Conservation (phyloP, 2,888 invertebrate genomes). For the Embidobia sp. region DNA sequence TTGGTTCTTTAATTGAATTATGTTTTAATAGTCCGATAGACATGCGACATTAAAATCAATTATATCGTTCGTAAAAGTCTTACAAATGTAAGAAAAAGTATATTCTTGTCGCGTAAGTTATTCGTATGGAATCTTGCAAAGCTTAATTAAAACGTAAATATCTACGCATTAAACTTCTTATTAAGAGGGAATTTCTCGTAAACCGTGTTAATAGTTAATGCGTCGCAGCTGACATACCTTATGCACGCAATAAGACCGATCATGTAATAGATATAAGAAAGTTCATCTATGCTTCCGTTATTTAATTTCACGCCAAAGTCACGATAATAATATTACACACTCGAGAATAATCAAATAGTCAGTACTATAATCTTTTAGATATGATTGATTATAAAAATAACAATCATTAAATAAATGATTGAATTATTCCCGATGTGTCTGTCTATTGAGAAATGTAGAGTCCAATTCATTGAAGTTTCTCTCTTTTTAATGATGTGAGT, state of each 20-base stretch:
- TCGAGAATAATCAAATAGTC: background rate
- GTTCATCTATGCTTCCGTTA: conserved; percentile 35
- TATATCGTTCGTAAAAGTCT: no score
- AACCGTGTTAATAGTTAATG: conserved; percentile 26
- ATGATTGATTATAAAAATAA: background rate
- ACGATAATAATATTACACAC: conserved; percentile 2
- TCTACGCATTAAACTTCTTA: no score
- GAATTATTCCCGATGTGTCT: conserved; percentile 33
- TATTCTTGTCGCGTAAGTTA: no score
- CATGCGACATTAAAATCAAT: conserved; percentile 6
- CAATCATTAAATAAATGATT: conserved; percentile 40
- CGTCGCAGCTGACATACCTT: conserved; percentile 21
- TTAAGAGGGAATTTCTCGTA: conserved; percentile 12
- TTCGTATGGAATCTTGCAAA: no score
- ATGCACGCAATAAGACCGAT: conserved; percentile 4
- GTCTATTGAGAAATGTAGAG: conserved; percentile 44
- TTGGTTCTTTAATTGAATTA: conserved; percentile 12
- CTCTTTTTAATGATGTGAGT: conserved; percentile 60
- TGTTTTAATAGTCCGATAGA: conserved; percentile 1
- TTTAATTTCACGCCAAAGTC: conserved; percentile 47
- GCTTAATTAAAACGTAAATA: no score
- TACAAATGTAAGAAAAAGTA: no score
- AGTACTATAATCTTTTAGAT: no score
- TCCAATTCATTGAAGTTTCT: conserved; percentile 58
- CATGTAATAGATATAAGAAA: conserved; percentile 56